Percentiles rank a stretch among this genome's conserved stretches.
phyloP scores from a whole-genome alignment of 2,113 vertebrate species.

The Brachypteracias leptosomus region DNA sequence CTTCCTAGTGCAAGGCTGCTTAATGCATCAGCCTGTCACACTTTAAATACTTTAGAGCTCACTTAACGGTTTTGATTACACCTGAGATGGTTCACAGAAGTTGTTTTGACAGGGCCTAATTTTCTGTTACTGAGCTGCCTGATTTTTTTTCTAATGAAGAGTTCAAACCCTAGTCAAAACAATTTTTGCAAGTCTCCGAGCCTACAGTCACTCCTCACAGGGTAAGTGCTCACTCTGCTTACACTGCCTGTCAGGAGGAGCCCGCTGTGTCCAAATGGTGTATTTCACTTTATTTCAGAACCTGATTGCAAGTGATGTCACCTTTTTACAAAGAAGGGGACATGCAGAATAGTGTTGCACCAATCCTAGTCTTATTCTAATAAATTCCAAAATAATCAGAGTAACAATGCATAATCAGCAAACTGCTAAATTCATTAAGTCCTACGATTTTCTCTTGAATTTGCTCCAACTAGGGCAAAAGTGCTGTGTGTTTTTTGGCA shows the following conservation, averaged over 20 bases:
- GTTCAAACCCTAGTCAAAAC: slow-evolving; percentile 8
- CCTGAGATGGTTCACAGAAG: slow-evolving; percentile 14
- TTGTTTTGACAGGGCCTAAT: slow-evolving; percentile 9
- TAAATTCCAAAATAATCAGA: background rate
- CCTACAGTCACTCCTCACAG: background rate
- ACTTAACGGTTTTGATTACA: background rate
- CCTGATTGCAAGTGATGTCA: background rate
- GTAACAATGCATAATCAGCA: background rate
- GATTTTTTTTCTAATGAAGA: background rate
- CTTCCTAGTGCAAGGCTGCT: background rate
- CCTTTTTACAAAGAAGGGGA: background rate
- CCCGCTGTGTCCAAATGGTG: background rate
- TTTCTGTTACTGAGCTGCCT: slow-evolving; percentile 16
- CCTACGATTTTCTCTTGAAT: slow-evolving; percentile 13
- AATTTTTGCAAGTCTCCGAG: background rate
- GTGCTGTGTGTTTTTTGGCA: background rate
- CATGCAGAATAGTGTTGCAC: background rate
- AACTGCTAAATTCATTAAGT: background rate
- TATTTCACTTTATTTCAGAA: background rate
- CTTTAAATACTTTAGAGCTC: slow-evolving; percentile 4
- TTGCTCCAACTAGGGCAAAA: background rate
- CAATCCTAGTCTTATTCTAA: background rate
- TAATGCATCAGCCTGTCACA: background rate
- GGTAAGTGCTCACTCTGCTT: fast-evolving
- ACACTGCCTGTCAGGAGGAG: background rate